Evolutionary conservation across 2,888 invertebrate genomes (phyloP).

Genomic region (Digitonthophagus gazella): DNA sequence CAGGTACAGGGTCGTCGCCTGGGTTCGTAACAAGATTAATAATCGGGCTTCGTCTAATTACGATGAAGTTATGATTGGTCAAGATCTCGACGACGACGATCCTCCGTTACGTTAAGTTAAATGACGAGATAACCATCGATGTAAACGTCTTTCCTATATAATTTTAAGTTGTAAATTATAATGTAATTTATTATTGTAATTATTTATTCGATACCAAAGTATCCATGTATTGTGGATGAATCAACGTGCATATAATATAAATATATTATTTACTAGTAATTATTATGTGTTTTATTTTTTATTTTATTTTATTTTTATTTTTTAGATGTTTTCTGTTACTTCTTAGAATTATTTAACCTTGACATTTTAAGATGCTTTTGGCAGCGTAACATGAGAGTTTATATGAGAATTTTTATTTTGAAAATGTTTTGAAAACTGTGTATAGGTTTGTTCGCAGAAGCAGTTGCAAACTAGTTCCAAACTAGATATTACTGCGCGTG

Average conservation of each 20-base stretch:
- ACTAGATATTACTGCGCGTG: too few relatives aligned
- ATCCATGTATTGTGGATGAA: not conserved
- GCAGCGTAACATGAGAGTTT: too few relatives aligned
- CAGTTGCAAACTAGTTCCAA: too few relatives aligned
- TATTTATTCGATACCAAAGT: not conserved
- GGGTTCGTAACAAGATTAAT: conserved; percentile 45
- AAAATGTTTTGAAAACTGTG: too few relatives aligned
- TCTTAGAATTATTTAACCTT: too few relatives aligned
- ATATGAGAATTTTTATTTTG: too few relatives aligned
- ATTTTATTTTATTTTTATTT: too few relatives aligned
- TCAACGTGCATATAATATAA: not conserved
- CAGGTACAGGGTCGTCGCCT: conserved; percentile 43
- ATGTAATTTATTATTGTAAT: not conserved
- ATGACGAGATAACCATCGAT: not conserved
- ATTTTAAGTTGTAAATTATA: not conserved
- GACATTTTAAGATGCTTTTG: too few relatives aligned
- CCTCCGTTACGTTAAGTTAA: conserved; percentile 39
- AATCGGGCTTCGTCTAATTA: conserved; percentile 45
- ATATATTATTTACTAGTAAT: not conserved
- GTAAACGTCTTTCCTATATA: not conserved
- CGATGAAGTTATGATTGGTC: conserved; percentile 52
- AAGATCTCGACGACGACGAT: conserved; percentile 47
- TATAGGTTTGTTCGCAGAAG: too few relatives aligned
- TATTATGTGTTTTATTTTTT: not conserved
- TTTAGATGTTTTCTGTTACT: too few relatives aligned